phyloP scores from a whole-genome alignment of 2,797 vertebrate species.

The Chelon auratus region DNA sequence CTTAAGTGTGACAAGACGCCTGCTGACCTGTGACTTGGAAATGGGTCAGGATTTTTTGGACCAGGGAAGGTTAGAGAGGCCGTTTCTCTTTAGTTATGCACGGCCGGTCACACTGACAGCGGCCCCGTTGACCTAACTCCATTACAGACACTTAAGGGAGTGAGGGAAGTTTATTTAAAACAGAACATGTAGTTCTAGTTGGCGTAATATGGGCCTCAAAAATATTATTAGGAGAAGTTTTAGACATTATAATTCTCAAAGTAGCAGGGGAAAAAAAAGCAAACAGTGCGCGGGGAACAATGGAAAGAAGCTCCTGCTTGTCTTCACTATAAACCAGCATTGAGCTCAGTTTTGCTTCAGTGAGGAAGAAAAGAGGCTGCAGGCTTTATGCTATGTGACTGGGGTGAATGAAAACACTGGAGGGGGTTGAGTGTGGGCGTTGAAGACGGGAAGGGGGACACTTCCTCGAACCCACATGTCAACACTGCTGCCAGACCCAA shows the following conservation, averaged over 20 bases:
- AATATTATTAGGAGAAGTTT: too few relatives aligned
- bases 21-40: slow-evolving; percentile 69
- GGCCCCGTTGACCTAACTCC: slow-evolving; percentile 48
- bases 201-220: too few relatives aligned
- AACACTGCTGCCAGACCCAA: slow-evolving; percentile 51
- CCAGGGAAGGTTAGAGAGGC: slow-evolving; percentile 48
- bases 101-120: slow-evolving; percentile 52
- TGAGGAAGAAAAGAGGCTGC: slow-evolving; percentile 50
- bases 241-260: slow-evolving; percentile 15
- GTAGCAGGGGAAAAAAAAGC: slow-evolving; percentile 12
- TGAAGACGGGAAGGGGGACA: slow-evolving; percentile 46
- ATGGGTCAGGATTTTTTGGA: slow-evolving; percentile 62
- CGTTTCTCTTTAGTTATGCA: slow-evolving; percentile 62
- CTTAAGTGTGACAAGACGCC: slow-evolving; percentile 41
- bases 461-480: slow-evolving; percentile 71
- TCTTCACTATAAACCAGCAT: slow-evolving; percentile 61
- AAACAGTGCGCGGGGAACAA: slow-evolving; percentile 27
- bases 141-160: slow-evolving; percentile 23
- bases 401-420: slow-evolving; percentile 73
- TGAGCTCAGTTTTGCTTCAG: slow-evolving; percentile 57
- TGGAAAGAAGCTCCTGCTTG: slow-evolving; percentile 25
- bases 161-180: background rate
- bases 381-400: slow-evolving; percentile 72
- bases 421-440: slow-evolving; percentile 50
- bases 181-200: background rate